phyloP scores from a whole-genome alignment of 2,797 vertebrate genomes.

The Pipistrellus kuhlii region DNA sequence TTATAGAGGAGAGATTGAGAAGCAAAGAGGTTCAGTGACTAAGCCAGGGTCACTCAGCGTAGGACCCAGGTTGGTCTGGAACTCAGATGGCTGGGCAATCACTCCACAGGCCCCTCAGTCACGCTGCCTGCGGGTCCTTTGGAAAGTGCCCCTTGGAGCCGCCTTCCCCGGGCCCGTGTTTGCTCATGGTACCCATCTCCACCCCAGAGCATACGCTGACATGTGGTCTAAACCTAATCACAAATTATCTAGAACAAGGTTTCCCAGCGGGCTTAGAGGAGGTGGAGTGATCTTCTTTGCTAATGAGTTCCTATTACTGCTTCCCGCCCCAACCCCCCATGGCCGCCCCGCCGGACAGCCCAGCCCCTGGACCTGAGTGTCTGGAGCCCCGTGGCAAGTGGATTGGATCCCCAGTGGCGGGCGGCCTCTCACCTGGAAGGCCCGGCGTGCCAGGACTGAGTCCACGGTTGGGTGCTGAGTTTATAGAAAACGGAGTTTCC shows the following conservation, averaged over 20 bases:
- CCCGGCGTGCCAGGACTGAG: fast-evolving
- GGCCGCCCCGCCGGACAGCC: fast-evolving
- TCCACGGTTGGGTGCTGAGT: background rate
- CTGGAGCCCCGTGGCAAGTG: background rate
- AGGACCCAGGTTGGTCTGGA: background rate
- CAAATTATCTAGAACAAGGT: background rate
- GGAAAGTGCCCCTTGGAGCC: background rate
- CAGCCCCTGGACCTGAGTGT: background rate
- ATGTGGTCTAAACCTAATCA: background rate
- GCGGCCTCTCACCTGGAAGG: background rate
- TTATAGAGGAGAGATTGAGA: background rate
- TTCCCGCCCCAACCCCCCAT: fast-evolving
- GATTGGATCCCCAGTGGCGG: background rate
- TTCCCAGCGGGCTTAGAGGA: background rate
- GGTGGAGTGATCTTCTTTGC: background rate
- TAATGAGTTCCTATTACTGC: background rate
- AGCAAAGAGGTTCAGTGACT: too few species aligned
- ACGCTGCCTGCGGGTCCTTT: background rate
- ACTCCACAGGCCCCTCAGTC: background rate
- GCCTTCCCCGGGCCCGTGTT: background rate
- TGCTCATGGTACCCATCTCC: background rate
- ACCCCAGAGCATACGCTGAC: background rate
- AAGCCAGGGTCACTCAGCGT: background rate
- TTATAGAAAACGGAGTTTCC: background rate
- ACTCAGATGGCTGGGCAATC: background rate